Evolutionary conservation across 2,113 vertebrate genomes (phyloP).

Genomic region (Albula glossodonta): DNA sequence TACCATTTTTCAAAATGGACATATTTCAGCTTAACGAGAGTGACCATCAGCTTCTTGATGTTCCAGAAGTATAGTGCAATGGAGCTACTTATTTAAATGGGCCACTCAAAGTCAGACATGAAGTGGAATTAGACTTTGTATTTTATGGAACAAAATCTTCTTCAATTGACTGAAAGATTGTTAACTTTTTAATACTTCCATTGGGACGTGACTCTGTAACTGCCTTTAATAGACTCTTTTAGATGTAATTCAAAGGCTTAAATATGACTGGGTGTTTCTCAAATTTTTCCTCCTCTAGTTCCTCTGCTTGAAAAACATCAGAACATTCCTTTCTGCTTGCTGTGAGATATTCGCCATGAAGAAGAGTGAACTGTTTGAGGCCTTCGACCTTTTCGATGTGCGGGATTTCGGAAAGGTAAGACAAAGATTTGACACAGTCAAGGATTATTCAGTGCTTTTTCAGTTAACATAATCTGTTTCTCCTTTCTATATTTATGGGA

Average conservation of each 20-base stretch:
- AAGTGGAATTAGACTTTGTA: no score
- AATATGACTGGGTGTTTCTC: neutral
- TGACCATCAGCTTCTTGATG: no score
- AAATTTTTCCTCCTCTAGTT: slow-evolving; percentile 72
- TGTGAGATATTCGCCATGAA: slow-evolving; percentile 89
- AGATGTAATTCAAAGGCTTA: neutral
- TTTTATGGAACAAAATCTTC: no score
- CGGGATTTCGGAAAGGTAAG: slow-evolving; percentile 97
- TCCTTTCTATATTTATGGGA: neutral
- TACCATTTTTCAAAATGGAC: no score
- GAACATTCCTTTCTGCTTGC: slow-evolving; percentile 89
- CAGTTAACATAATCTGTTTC: neutral
- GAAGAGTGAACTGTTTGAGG: slow-evolving; percentile 96
- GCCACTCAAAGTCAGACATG: no score
- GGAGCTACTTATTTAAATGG: no score
- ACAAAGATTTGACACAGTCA: neutral
- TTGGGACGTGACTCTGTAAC: no score
- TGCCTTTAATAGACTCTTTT: neutral
- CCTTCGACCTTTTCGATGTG: slow-evolving; percentile 96
- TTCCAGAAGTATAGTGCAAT: no score
- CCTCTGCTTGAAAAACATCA: slow-evolving; percentile 97
- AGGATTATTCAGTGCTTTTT: neutral
- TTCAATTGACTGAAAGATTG: no score
- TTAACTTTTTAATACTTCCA: no score
- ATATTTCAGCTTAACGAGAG: no score